Conservation (phyloP, 2,797 vertebrate species). For the Schizothorax lantsangensis region DNA sequence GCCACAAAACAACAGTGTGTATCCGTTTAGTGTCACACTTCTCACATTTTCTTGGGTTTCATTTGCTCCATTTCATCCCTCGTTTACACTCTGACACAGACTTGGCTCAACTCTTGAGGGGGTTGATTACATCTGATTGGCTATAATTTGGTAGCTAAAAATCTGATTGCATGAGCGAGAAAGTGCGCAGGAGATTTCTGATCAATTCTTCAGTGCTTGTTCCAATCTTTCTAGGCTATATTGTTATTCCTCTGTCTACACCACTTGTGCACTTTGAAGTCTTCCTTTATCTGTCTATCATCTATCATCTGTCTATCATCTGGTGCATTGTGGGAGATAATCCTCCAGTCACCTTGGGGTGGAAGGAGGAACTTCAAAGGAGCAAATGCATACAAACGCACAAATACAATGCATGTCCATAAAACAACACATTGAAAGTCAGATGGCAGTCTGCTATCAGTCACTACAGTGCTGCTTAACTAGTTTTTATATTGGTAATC, state of each 20-base stretch:
- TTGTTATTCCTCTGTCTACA: neutral
- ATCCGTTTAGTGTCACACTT: neutral
- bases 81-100: neutral
- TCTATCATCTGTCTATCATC: neutral
- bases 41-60: neutral
- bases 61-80: neutral
- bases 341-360: conserved; percentile 41
- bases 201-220: neutral
- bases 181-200: conserved; percentile 27
- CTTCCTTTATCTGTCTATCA: conserved; percentile 32
- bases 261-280: neutral
- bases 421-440: neutral
- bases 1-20: neutral
- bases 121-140: conserved; percentile 16
- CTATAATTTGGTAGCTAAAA: neutral
- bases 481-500: neutral
- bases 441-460: neutral
- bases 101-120: neutral
- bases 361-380: conserved; percentile 40
- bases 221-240: neutral
- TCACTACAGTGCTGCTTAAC: neutral
- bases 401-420: conserved; percentile 11
- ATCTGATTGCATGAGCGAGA: conserved; percentile 12
- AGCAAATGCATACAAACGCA: conserved; percentile 11
- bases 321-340: conserved; percentile 28